Base-by-base conservation (phyloP, 1,140 invertebrate genomes). In the Zaprionus ornatus region DNA sequence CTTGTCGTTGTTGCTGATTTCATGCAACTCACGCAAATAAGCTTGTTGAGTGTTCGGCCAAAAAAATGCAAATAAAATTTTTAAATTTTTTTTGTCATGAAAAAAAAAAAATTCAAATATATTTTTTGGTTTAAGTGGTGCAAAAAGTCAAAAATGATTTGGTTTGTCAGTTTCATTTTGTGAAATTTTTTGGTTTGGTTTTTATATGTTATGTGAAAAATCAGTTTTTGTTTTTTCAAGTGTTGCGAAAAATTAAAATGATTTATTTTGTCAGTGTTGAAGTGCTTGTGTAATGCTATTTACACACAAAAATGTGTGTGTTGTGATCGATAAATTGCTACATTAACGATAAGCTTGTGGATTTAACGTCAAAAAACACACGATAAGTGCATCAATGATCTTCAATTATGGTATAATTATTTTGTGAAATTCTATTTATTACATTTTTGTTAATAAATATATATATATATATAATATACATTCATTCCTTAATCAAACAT, bases 11-110 rank as follows among this genome's bases (percentile, higher is more conserved):
- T 27, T 63, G 70, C 56, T 61, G 56, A 32, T 59, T 57, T 74
- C 17, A 45, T 77, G 74, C 80, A 87, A 87, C 56, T 76, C 80
- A 88, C 77, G 84, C 71, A 82, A 82, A 82, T 74, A 63, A 68
- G 60, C 67, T 59, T 61, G 19, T 76, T 45, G 57, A 65, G 42
- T 71, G 67, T 32, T 17, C 69, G 79, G 52, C 68, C 4, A 80
- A 83, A 77, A 67, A 90, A 67, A 65, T 74, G 50, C 63, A 81
- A 75, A 79, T 73, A 12, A 13, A 13, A 12, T 13, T 50, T 50
- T 13, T 21, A 23, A 21, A 23, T 50, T 50, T 27, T 37, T 37
- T 65, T 54, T 65, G 23, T 60, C 21, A 6, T 50, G 45, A 3
- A 50, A 50, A 50, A 50, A 3, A 50, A 50, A 50, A 50, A 13